Percentiles rank a stretch among this genome's conserved stretches.
phyloP scores from a whole-genome alignment of 1,140 invertebrate species.

The Elymnias hypermnestra region DNA sequence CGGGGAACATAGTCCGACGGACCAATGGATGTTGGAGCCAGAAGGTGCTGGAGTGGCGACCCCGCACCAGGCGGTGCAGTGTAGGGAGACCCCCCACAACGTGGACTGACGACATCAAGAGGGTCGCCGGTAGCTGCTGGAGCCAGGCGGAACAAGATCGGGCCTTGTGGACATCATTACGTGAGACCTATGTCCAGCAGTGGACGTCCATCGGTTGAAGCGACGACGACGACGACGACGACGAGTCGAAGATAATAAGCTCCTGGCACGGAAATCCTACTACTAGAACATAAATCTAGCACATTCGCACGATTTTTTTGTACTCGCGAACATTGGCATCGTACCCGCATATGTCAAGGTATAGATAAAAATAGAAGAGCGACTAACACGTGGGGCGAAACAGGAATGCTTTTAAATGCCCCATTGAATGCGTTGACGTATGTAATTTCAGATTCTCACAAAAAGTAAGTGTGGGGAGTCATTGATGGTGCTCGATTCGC shows the following conservation, averaged over 20 bases:
- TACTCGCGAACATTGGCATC: constrained; percentile 7
- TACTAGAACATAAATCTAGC: not conserved
- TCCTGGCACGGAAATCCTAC: not conserved
- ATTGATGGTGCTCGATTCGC: constrained; percentile 6
- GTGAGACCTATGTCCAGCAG: too few species aligned
- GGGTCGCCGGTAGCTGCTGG: too few species aligned
- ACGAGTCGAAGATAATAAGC: not conserved
- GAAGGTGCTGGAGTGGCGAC: too few species aligned
- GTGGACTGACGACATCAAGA: too few species aligned
- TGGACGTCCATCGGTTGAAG: too few species aligned
- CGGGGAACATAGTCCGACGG: too few species aligned
- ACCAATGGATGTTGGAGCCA: too few species aligned
- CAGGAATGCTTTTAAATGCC: constrained; percentile 48
- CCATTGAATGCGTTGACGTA: constrained; percentile 51
- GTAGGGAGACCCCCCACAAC: too few species aligned
- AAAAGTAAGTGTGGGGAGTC: constrained; percentile 28
- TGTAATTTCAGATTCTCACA: constrained; percentile 49
- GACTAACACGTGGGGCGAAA: constrained; percentile 28
- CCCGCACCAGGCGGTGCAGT: too few species aligned
- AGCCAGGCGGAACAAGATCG: too few species aligned
- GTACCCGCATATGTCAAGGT: constrained; percentile 13
- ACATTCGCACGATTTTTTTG: not conserved
- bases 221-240: not conserved
- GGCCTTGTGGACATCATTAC: too few species aligned
- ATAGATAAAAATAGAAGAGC: constrained; percentile 26